Conservation (phyloP, 2,888 invertebrate genomes). For the Athetis lepigone region DNA sequence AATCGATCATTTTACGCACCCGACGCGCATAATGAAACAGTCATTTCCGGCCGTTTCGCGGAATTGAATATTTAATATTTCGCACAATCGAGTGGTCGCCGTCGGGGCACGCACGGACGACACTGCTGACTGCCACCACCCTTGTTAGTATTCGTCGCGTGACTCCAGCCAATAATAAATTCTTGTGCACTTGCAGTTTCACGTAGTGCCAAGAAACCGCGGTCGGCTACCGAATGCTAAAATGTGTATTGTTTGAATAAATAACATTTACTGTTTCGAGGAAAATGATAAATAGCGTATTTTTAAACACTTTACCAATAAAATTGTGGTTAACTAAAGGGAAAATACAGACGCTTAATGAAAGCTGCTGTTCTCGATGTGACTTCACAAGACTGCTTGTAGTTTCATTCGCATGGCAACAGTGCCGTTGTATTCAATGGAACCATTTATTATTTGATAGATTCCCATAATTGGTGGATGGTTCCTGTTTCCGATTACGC, state of each 20-base stretch:
- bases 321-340: slow-evolving; percentile 33
- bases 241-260: slow-evolving; percentile 78
- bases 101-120: slow-evolving; percentile 76
- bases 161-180: slow-evolving; percentile 84
- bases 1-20: slow-evolving; percentile 86
- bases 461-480: slow-evolving; percentile 70
- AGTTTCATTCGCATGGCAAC: slow-evolving; percentile 47
- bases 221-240: slow-evolving; percentile 86
- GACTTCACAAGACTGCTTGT: slow-evolving; percentile 3
- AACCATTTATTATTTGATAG: slow-evolving; percentile 61
- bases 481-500: slow-evolving; percentile 84
- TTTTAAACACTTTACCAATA: slow-evolving; percentile 37
- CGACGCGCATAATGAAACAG: slow-evolving; percentile 85
- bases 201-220: slow-evolving; percentile 86
- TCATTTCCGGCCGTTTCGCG: slow-evolving; percentile 86
- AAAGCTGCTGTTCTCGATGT: slow-evolving; percentile 16
- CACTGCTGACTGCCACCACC: slow-evolving; percentile 68
- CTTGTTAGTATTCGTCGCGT: slow-evolving; percentile 85
- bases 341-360: slow-evolving; percentile 16
- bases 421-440: slow-evolving; percentile 52
- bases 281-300: slow-evolving; percentile 59
- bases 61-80: slow-evolving; percentile 84
- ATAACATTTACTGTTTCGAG: slow-evolving; percentile 62
- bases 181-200: slow-evolving; percentile 90
- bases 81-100: slow-evolving; percentile 76